Base-by-base conservation (phyloP, 2,113 vertebrate species). In the Istiophorus platypterus region DNA sequence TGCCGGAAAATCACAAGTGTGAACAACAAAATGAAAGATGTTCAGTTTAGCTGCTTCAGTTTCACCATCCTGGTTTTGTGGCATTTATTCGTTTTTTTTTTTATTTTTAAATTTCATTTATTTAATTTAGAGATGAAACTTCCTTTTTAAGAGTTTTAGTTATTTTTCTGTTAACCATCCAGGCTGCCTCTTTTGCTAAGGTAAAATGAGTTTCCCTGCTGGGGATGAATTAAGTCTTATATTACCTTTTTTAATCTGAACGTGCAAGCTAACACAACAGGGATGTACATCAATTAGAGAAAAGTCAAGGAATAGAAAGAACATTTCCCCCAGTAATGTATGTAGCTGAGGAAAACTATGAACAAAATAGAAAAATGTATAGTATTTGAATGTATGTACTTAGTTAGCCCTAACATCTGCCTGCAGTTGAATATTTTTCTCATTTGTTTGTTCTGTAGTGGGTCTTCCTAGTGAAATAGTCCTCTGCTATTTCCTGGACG, bases 401-500 rank as follows among this genome's bases (percentile, higher is more conserved):
- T 39, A 39, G 47, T 20, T 20, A n/a, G 17, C 17, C 5, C 41
- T 1, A 18, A 27, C 41, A 22, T n/a, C 5, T 29, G 2, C 11
- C 26, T 54, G 20, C 49, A 26, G 54, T 8, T 58, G 24, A 57
- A 49, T 9, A 5, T 26, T 4, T 17, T 22, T 71, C 2, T 69
- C 22, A 13, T 22, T 10, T 71, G 12, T 85, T 62, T 72, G 3
- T 37, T 22, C 49, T 37, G 26, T 24, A 95, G 93, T 70, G 3
- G 26, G 24, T 4, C 11, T 14, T 2, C 22, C 96, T 75, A 90
- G 79, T 18, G 93, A 97, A 12, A 96, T 97, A 7, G 87, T 89
- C 29, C 88, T 96, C 79, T 99, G 98, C 90, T 99, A 97, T 61
- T 3, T 98, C 39, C 88, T 99, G 89, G 98, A 99, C 22, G 96